These are phyloP conservation scores for Rafetus swinhoei DNA, from an alignment of 2,113 vertebrate species.

Conservation along the genomic window DNA sequence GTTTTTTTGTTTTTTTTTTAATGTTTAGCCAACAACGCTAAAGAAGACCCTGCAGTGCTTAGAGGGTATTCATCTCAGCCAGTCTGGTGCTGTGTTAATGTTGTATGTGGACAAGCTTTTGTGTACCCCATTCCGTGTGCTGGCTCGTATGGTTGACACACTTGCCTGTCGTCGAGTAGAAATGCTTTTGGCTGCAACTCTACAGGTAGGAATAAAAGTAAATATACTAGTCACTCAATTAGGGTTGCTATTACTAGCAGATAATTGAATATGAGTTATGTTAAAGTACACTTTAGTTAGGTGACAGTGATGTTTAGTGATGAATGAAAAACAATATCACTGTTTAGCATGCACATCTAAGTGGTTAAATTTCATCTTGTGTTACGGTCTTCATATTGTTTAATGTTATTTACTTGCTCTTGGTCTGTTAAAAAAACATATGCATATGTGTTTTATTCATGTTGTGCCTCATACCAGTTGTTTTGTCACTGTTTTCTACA, in stretches of 20 bases:
- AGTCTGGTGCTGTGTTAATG: conserved; percentile 93
- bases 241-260: neutral
- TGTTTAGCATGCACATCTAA: no score
- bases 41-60: conserved; percentile 96
- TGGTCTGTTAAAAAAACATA: neutral
- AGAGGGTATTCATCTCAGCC: conserved; percentile 98
- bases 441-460: neutral
- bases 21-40: conserved; percentile 87
- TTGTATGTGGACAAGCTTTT: conserved; percentile 95
- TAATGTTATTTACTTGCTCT: accelerated
- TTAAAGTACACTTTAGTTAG: accelerated
- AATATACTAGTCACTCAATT: accelerated
- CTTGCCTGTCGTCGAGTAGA: conserved; percentile 96
- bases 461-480: neutral
- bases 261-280: neutral
- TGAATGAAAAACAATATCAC: accelerated
- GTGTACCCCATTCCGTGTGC: conserved; percentile 91
- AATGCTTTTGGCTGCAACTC: conserved; percentile 94
- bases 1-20: neutral
- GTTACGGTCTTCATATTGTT: neutral
- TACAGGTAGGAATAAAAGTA: conserved; percentile 82
- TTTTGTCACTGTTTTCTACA: conserved; percentile 65
- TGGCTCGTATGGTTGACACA: conserved; percentile 95
- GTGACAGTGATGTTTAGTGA: neutral
- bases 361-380: neutral